These are phyloP conservation scores for Ceratotherium simum DNA, from an alignment of 2,113 vertebrate species.

Conservation along the genomic window DNA sequence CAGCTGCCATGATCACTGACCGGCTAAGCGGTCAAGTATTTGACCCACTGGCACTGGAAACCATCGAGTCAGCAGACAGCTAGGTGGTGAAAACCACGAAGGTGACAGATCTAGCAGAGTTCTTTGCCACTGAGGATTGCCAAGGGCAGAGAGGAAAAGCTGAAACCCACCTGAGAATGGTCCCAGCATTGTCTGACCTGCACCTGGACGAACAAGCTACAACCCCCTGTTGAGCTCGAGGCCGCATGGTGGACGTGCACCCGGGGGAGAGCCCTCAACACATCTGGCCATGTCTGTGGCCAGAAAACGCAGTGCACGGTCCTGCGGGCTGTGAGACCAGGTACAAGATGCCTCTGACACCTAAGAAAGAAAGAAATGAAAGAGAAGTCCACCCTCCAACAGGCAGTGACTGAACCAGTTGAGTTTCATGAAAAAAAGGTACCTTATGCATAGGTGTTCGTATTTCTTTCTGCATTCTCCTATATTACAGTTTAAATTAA, in stretches of 20 bases:
- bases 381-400: neutral
- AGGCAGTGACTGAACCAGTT: neutral
- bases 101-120: fast-evolving
- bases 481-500: neutral
- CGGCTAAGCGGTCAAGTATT: neutral
- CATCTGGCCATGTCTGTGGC: fast-evolving
- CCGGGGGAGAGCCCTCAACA: neutral
- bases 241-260: fast-evolving
- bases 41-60: neutral
- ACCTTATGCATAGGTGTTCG: neutral
- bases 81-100: no score
- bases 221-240: neutral
- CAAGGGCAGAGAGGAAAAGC: neutral
- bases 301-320: fast-evolving
- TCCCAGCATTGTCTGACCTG: neutral
- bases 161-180: fast-evolving
- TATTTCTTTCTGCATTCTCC: neutral
- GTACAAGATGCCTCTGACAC: neutral
- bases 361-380: no score
- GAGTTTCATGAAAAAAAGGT: neutral
- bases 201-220: no score
- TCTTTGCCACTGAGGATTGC: no score
- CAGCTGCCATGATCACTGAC: no score
- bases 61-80: neutral
- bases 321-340: fast-evolving